These are phyloP conservation scores for Patella caerulea DNA, from an alignment of 2,888 invertebrate species.

Conservation along the genomic window DNA sequence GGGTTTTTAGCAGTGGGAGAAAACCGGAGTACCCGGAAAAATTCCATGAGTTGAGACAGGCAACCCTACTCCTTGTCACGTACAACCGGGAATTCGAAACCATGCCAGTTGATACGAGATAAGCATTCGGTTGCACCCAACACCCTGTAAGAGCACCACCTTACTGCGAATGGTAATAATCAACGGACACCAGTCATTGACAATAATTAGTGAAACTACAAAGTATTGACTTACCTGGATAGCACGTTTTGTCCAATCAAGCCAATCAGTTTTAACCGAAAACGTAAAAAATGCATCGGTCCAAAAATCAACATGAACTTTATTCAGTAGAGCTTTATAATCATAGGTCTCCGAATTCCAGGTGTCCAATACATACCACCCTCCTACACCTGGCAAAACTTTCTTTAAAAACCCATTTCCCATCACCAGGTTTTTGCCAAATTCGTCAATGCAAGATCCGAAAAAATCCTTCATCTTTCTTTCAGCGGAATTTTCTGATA, in stretches of 20 bases:
- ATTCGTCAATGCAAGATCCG: constrained; percentile 74
- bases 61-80: too few species aligned
- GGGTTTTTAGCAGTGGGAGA: too few species aligned
- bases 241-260: constrained; percentile 40
- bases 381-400: constrained; percentile 50
- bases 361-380: constrained; percentile 54
- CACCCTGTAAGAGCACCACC: too few species aligned
- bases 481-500: constrained; percentile 67
- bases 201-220: too few species aligned
- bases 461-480: constrained; percentile 77
- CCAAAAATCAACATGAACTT: constrained; percentile 58
- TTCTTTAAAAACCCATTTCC: constrained; percentile 50
- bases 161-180: too few species aligned
- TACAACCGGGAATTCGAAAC: too few species aligned
- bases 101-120: too few species aligned
- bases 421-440: constrained; percentile 46
- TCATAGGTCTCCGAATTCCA: constrained; percentile 35
- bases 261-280: constrained; percentile 44
- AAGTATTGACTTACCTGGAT: constrained; percentile 45
- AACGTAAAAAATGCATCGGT: constrained; percentile 56
- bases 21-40: too few species aligned
- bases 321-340: constrained; percentile 46
- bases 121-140: too few species aligned
- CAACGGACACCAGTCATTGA: too few species aligned
- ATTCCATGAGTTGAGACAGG: too few species aligned